Evolutionary conservation across 2,888 invertebrate species (phyloP).

Genomic region (Sinotaia quadrata): DNA sequence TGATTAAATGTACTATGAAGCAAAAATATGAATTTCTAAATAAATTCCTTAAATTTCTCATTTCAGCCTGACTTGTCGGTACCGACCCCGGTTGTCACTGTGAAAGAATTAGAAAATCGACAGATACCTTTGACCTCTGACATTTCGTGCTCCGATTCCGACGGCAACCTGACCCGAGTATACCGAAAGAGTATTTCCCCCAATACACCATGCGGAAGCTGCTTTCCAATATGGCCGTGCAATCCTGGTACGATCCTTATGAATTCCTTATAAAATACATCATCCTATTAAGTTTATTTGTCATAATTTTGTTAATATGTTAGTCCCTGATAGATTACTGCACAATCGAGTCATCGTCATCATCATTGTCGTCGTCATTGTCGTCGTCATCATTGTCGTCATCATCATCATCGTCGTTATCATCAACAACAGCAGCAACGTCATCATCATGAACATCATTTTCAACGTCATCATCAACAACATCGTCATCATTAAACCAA

Average conservation of each 20-base stretch:
- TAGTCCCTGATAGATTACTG: too few relatives aligned
- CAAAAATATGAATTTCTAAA: too few relatives aligned
- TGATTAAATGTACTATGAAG: too few relatives aligned
- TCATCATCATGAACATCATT: constrained; percentile 8
- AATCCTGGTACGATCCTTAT: neutral
- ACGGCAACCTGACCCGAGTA: constrained; percentile 17
- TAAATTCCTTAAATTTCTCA: too few relatives aligned
- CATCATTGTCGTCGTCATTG: neutral
- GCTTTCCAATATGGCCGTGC: constrained; percentile 25
- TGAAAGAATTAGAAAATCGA: too few relatives aligned
- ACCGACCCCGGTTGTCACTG: too few relatives aligned
- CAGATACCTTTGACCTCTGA: too few relatives aligned
- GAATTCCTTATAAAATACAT: neutral
- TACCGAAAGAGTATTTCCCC: constrained; percentile 8
- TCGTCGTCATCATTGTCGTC: neutral
- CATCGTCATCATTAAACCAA: constrained; percentile 14
- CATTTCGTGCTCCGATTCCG: constrained; percentile 24
- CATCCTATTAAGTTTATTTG: neutral
- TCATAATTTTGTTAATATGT: too few relatives aligned
- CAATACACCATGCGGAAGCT: constrained; percentile 12
- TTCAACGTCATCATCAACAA: constrained; percentile 3
- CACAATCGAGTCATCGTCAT: neutral
- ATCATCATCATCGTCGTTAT: neutral
- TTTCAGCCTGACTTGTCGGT: too few relatives aligned
- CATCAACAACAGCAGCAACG: constrained; percentile 4